Conservation (phyloP, 2,113 vertebrate genomes). For the Aythya baeri region DNA sequence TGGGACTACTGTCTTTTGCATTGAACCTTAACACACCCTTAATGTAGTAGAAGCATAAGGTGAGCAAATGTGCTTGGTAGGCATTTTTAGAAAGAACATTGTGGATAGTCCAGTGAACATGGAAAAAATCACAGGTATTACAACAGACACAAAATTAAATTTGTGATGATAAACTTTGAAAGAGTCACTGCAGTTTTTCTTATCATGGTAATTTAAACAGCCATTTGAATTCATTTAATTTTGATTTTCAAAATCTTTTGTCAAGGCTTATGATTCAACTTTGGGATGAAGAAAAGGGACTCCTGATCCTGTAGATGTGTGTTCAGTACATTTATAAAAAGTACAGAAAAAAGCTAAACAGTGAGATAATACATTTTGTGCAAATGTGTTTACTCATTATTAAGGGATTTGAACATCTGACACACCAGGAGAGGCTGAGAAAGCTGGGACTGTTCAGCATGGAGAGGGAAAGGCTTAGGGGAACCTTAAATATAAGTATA, state of each 20-base stretch:
- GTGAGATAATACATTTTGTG: background rate
- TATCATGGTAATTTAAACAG: background rate
- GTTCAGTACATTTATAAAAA: background rate
- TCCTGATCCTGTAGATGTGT: background rate
- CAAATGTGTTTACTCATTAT: background rate
- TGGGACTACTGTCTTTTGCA: background rate
- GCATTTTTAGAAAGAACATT: background rate
- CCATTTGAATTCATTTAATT: background rate
- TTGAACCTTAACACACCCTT: background rate
- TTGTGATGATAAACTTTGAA: background rate
- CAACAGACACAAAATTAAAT: background rate
- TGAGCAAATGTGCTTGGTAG: background rate
- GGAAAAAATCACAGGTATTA: background rate
- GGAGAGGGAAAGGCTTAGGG: background rate
- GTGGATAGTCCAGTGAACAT: background rate
- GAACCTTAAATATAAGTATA: background rate
- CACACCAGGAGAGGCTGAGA: background rate
- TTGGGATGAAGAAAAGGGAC: background rate
- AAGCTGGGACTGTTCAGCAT: background rate
- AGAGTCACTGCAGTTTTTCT: background rate
- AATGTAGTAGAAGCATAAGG: background rate
- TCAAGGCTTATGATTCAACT: background rate
- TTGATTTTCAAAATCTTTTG: background rate
- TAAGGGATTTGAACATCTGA: background rate
- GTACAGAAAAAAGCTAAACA: background rate